Base-by-base conservation (phyloP, 2,888 invertebrate genomes). In the Scaptomyza polygonia region DNA sequence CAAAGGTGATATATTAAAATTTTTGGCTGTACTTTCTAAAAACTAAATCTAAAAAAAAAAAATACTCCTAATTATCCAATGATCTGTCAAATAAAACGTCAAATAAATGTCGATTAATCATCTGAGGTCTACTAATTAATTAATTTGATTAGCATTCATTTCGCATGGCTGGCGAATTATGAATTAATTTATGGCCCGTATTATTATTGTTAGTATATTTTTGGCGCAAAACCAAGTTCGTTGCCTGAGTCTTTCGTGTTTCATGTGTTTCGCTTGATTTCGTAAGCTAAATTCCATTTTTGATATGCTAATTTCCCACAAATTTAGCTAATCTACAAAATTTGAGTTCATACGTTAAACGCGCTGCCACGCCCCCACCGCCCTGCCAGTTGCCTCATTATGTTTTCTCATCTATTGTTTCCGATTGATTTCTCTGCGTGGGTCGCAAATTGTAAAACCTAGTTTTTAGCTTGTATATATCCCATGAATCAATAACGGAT, bases 101-200 rank as follows among this genome's bases (percentile, higher is more conserved):
- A 27, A 18, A 9, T 9, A 2, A 18, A 5, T 5, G 44, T 40
- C 61, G 67, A 83, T 82, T 83, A 84, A 86, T 83, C 84, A 69
- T 58, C 40, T 49, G 1, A 8, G 11, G 57, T 49, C 36, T 79
- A 79, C 77, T 64, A 71, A 73, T 76, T 87, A 85, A 85, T 85
- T 87, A 87, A 87, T 84, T 84, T 82, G 75, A 87, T 82, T 85
- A 82, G 72, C 81, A 77, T 86, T 73, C 55, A 74, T 55, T 63
- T 54, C 47, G 58, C 32, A 64, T 57, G 40, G 18, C 34, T 67
- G 65, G 83, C 76, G 77, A 85, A 84, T 87, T 85, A 79, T 75
- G 79, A 77, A 77, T 81, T 77, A 87, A 85, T 79, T 84, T 87
- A 85, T 73, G 71, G 78, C 63, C 39, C 18, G 36, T 55, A 39